Evolutionary conservation across 2,113 vertebrate genomes (phyloP), one percentile per base, ranked within the genome.

Genomic region (Todiramphus saurophagus): DNA sequence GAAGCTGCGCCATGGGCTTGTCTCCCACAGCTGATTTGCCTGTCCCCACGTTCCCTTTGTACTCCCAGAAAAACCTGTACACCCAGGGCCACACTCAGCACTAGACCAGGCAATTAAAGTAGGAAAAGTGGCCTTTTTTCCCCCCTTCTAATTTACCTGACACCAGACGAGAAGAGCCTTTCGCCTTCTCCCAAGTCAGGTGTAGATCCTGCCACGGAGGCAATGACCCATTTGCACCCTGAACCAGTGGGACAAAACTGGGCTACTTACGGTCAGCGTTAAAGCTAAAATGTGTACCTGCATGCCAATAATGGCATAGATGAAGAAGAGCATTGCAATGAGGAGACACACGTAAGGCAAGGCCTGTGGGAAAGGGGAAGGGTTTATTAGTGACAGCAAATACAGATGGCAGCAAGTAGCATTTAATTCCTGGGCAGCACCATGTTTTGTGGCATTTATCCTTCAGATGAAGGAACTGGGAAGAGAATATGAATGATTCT

Each of bases 321-420:
- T 99, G 98, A 99, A 99, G 98, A 99, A 99, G 75, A 99, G 98
- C 99, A 99, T 99, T 43, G 99, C 99, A 53, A 99, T 99, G 93
- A 99, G 98, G 80, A 99, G 99, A 94, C 99, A 99, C 88, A 99
- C 99, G 5, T 99, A 99, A 33, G 99, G 99, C 97, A 99, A 98
- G 31, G 99, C 99, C 99, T 99, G 96, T 21, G 67, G 96, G 66
- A 87, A 30, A 91, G 28, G 59, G 94, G 51, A 75, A 31, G 23
- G 30, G 0, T 3, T 11, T 1, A 68, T 94, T 81, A 96, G 39
- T 8, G 46, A 46, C 43, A 90, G 74, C 33, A 89, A 59, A 44
- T 2, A 5, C 11, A 21, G 21, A 23, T 2, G 1, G 28, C 41
- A 64, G 35, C 68, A 1, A 0, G 33, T 3, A 84, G 37, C 23